Base-by-base conservation (phyloP, 2,113 vertebrate species). In the Eleginops maclovinus region DNA sequence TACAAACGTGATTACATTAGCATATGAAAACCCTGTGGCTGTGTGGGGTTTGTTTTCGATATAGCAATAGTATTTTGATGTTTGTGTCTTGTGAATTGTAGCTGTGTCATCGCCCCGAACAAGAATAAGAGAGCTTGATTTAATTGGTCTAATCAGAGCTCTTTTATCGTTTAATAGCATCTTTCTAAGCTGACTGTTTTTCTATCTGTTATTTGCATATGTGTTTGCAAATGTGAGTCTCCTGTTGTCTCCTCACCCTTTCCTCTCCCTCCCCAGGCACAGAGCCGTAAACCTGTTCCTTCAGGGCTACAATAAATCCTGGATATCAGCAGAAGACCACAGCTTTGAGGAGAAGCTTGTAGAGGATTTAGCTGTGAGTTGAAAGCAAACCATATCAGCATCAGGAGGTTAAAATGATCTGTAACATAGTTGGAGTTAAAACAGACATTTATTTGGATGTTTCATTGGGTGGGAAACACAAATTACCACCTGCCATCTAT, bases 231-330 rank as follows among this genome's bases (percentile, higher is more conserved):
- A 51, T 46, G 11, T 13, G 28, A 58, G 44, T 65, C 9, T 69
- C 44, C 36, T 53, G 6, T 61, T 61, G 9, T 62, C 22, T 50
- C 13, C 46, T 21, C 21, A 12, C 41, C 1, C 16, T 61, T n/a
- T 22, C 26, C 58, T 41, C 50, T 59, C 41, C 3, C 36, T 64
- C n/a, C 49, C 6, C 81, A 99, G 98, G 92, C 98, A 99, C 79
- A 94, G 96, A 82, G 98, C 96, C 0, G 94, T 97, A 88, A 98
- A 99, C 86, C 94, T 99, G 50, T 99, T 99, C 88, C 95, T 99
- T 84, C 97, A 97, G 93, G 96, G 97, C 72, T 99, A 98, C 91
- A 96, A 96, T 72, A 97, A 96, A 90, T 95, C 94, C 51, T 99
- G 97, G 98, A 96, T 99, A 87, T 96, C 96, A 76, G 94, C 95